phyloP scores from a whole-genome alignment of 2,888 invertebrate genomes.

The Ptychoptera albimana region DNA sequence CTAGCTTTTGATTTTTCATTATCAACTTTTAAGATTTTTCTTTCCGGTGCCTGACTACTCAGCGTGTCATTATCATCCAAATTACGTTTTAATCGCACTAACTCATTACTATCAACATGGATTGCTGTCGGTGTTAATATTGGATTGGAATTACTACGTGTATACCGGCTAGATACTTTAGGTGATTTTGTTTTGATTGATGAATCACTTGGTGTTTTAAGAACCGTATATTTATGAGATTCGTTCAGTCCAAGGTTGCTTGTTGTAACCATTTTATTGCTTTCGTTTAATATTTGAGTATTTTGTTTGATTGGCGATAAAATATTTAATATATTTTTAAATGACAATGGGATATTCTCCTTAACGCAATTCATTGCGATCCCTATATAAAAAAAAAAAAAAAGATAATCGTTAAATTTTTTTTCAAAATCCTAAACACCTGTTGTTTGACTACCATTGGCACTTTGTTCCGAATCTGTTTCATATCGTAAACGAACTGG shows the following conservation, averaged over 20 bases:
- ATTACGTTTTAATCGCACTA: no score
- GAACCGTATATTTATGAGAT: no score
- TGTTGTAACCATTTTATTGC: no score
- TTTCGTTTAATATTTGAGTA: no score
- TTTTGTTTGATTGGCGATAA: no score
- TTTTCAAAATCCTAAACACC: not conserved
- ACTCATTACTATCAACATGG: no score
- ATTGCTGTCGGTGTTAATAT: no score
- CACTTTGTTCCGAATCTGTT: not conserved
- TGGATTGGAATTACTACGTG: not conserved
- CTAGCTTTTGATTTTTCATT: slow-evolving; percentile 1
- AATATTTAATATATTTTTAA: no score
- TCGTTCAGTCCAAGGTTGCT: no score
- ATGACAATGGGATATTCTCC: not conserved
- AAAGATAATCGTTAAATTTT: no score
- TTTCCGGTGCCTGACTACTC: not conserved
- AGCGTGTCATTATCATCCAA: not conserved
- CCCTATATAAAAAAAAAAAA: no score
- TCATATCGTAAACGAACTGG: slow-evolving; percentile 20
- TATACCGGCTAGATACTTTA: not conserved
- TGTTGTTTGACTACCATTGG: not conserved
- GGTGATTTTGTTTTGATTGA: not conserved
- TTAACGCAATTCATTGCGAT: not conserved
- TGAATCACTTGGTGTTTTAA: not conserved
- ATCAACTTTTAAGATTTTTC: not conserved